phyloP scores from a whole-genome alignment of 2,113 vertebrate species.

The Ciconia maguari region DNA sequence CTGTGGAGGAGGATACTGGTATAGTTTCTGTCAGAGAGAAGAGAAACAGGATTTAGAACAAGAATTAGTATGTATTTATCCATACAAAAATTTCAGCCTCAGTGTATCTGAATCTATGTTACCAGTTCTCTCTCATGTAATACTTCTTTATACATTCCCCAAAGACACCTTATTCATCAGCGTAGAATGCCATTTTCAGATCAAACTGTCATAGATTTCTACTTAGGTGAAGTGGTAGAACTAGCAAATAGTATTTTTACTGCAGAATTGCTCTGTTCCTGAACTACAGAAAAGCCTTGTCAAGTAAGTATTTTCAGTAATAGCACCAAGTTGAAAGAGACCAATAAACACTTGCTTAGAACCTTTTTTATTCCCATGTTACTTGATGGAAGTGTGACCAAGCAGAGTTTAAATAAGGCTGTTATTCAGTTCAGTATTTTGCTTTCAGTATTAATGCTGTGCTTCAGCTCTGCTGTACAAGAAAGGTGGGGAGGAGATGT shows the following conservation, averaged over 20 bases:
- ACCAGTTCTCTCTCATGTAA: not conserved
- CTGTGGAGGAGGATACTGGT: slow-evolving; percentile 97
- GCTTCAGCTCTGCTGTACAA: not conserved
- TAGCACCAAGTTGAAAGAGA: not conserved
- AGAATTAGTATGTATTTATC: not conserved
- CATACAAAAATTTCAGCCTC: not conserved
- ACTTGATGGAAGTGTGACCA: not conserved
- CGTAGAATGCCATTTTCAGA: not conserved
- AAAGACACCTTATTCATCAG: not conserved
- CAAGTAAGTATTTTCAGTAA: not conserved
- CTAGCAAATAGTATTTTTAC: not conserved
- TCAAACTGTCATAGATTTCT: not conserved
- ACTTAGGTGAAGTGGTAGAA: not conserved
- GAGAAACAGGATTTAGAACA: not conserved
- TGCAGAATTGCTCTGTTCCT: not conserved
- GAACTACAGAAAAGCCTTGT: not conserved
- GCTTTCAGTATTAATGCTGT: not conserved
- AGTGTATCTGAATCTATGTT: not conserved
- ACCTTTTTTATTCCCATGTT: not conserved
- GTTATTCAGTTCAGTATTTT: not conserved
- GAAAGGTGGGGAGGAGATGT: not conserved
- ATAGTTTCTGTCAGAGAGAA: slow-evolving; percentile 87
- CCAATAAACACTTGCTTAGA: not conserved
- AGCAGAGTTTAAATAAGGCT: not conserved
- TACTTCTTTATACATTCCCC: not conserved